Percentiles rank a stretch among this genome's conserved stretches.
These are phyloP conservation scores for Nudaria mundana DNA, from an alignment of 2,888 invertebrate genomes.

Conservation along the genomic window DNA sequence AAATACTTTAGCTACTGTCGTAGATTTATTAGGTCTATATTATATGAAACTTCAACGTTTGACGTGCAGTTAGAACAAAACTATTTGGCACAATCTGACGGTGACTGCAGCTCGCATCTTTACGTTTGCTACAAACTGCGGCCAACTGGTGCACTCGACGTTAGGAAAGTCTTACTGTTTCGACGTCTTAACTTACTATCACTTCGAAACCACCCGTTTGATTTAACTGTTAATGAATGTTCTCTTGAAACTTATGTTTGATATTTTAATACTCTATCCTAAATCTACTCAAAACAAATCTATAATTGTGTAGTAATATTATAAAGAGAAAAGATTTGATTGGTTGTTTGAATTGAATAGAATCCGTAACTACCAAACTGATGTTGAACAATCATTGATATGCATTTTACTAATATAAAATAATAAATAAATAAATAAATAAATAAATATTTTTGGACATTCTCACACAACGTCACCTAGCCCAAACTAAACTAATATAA, in stretches of 20 bases:
- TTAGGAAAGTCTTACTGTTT: slow-evolving; percentile 35
- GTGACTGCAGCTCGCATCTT: slow-evolving; percentile 31
- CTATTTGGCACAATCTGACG: slow-evolving; percentile 22
- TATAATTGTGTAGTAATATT: neutral
- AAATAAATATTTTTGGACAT: too few species aligned
- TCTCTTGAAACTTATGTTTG: slow-evolving; percentile 18
- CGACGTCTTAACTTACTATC: slow-evolving; percentile 39
- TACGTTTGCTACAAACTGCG: slow-evolving; percentile 33
- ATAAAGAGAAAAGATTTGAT: neutral
- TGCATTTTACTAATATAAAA: too few species aligned
- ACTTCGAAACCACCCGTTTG: slow-evolving; percentile 40
- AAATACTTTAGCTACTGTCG: too few species aligned
- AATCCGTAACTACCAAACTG: too few species aligned
- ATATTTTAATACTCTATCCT: slow-evolving; percentile 1
- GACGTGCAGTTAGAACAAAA: slow-evolving; percentile 9
- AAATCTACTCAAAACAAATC: neutral
- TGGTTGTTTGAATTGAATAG: too few species aligned
- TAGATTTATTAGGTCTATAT: neutral
- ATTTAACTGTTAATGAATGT: slow-evolving; percentile 36
- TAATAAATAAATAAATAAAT: too few species aligned
- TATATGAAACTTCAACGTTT: neutral
- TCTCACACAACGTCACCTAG: too few species aligned
- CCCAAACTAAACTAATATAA: too few species aligned
- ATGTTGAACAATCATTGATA: too few species aligned
- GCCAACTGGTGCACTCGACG: slow-evolving; percentile 39